Evolutionary conservation across 2,888 invertebrate species (phyloP).

Genomic region (Drosophila mimica): DNA sequence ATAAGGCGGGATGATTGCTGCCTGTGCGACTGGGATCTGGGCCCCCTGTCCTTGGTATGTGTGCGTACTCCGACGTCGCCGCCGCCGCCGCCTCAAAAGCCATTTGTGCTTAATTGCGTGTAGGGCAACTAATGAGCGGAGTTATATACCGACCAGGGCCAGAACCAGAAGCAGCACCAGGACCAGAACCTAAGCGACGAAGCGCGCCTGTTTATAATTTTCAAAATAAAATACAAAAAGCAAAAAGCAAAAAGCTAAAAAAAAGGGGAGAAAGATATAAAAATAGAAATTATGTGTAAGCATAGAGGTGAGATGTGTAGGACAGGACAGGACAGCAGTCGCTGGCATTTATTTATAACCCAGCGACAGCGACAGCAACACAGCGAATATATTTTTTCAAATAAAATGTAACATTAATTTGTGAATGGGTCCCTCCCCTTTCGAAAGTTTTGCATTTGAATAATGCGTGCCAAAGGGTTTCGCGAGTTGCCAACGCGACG

Average conservation of each 20-base stretch:
- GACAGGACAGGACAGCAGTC: slow-evolving; percentile 38
- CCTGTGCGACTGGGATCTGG: slow-evolving; percentile 21
- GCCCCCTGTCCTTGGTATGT: slow-evolving; percentile 24
- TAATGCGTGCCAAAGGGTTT: slow-evolving; percentile 75
- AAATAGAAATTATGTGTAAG: slow-evolving; percentile 29
- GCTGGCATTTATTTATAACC: slow-evolving; percentile 63
- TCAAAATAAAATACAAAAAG: slow-evolving; percentile 28
- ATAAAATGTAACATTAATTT: slow-evolving; percentile 76
- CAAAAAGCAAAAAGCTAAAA: not conserved
- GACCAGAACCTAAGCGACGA: slow-evolving; percentile 39
- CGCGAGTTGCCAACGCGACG: slow-evolving; percentile 33
- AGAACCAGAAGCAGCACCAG: slow-evolving; percentile 31
- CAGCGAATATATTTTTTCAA: slow-evolving; percentile 51
- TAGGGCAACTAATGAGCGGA: slow-evolving; percentile 83
- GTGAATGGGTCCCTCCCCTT: slow-evolving; percentile 47
- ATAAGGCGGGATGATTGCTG: slow-evolving; percentile 11
- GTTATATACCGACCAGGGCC: slow-evolving; percentile 61
- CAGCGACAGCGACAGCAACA: slow-evolving; percentile 28
- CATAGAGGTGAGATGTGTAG: slow-evolving; percentile 38
- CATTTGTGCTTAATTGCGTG: slow-evolving; percentile 85
- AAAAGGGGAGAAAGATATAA: slow-evolving; percentile 20
- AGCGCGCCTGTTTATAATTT: slow-evolving; percentile 65
- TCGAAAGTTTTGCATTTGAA: slow-evolving; percentile 68
- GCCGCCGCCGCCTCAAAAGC: slow-evolving; percentile 72
- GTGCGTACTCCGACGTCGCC: slow-evolving; percentile 49